These are phyloP conservation scores for Pseudochirops cupreus DNA, from an alignment of 2,797 vertebrate genomes.

Conservation along the genomic window DNA sequence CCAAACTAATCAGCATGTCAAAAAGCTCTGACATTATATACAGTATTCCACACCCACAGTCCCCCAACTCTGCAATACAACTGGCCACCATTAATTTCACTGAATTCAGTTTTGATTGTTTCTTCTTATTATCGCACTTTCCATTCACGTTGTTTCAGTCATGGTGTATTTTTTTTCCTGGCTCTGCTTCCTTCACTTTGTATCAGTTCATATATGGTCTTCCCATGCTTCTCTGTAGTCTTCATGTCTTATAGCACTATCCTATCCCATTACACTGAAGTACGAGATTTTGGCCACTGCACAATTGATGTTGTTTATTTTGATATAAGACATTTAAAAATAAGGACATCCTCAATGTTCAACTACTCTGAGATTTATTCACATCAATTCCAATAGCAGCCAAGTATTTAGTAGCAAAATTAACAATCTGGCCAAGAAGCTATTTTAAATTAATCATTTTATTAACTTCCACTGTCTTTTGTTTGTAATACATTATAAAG, in stretches of 20 bases:
- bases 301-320: not conserved
- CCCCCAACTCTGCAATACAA: not conserved
- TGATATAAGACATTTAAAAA: not conserved
- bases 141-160: not conserved
- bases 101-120: not conserved
- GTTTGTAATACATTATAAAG: conserved; percentile 19
- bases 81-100: not conserved
- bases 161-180: not conserved
- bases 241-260: not conserved
- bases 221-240: not conserved
- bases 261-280: not conserved
- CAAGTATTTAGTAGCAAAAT: not conserved
- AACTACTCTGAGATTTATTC: not conserved
- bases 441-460: conserved; percentile 31
- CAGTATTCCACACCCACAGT: not conserved
- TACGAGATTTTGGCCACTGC: not conserved
- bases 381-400: not conserved
- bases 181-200: not conserved
- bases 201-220: not conserved
- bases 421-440: not conserved
- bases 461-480: conserved; percentile 2
- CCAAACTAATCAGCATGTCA: not conserved
- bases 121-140: not conserved
- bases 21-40: not conserved
- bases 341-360: not conserved